Base-by-base conservation (phyloP, 2,113 vertebrate genomes). In the Scopus umbretta region DNA sequence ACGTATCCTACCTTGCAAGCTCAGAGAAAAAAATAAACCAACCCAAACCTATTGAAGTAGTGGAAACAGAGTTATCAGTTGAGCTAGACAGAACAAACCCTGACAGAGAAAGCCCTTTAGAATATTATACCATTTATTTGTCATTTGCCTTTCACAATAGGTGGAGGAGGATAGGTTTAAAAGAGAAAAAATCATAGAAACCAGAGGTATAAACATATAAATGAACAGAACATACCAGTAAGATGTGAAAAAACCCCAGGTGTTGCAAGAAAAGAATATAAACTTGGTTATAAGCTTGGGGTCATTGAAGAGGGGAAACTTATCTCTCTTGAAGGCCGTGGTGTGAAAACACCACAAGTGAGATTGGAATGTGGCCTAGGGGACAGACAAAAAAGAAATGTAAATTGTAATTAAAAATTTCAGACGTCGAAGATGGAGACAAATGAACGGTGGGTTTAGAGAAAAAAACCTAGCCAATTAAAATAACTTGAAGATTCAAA, bases 401-500 rank as follows among this genome's bases (percentile, higher is more conserved):
- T 20, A 55, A 88, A 16, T 38, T 34, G 40, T 61, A 86, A 92
- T 95, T 75, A 79, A 90, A 87, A 71, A 58, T 70, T 92, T 43
- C 43, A 72, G 23, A 43, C 13, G 1, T 26, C 56, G 45, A 45
- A 73, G 70, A 59, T 65, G 52, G 90, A 85, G 29, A 50, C 34
- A 87, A 91, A 70, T 17, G 80, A 96, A 63, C 9, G 13, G 68
- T 58, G 27, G 84, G 61, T 78, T 90, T 67, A 61, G 45, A 90
- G 80, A 70, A 88, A 86, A 86, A 61, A 86, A 43, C 10, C 32
- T 85, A 94, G 42, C 50, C 73, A 86, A 94, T 96, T 97, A 94
- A 92, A 92, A 66, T 72, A 94, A 88, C 71, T 42, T 52, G 18
- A 91, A 96, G 63, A 96, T 92, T 92, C 79, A 91, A 95, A 34